phyloP scores from a whole-genome alignment of 2,888 invertebrate species.

The Alsophila aescularia region DNA sequence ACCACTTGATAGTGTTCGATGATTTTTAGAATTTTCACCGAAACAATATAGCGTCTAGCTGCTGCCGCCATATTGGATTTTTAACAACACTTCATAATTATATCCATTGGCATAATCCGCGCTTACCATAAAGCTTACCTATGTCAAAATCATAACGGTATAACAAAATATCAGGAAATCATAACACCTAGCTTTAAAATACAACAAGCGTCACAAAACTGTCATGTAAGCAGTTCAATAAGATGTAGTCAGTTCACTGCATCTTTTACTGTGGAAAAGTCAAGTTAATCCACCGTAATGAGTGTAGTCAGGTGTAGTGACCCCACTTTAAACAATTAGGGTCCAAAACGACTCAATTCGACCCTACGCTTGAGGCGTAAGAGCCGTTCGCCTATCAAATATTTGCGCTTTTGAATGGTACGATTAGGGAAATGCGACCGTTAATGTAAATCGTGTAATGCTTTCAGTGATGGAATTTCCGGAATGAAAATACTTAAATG shows the following conservation, averaged over 20 bases:
- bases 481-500: conserved; percentile 4
- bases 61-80: no score
- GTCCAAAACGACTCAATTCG: conserved; percentile 46
- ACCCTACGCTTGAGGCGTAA: conserved; percentile 29
- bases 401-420: conserved; percentile 37
- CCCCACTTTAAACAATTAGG: conserved; percentile 50
- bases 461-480: conserved; percentile 17
- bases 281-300: conserved; percentile 55
- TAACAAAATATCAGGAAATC: no score
- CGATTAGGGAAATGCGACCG: conserved; percentile 36
- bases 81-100: no score
- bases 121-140: no score
- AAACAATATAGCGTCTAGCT: no score
- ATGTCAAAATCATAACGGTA: no score
- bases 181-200: not conserved
- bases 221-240: not conserved
- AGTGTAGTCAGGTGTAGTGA: conserved; percentile 58
- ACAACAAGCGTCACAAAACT: not conserved
- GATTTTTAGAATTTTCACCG: no score
- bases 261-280: conserved; percentile 8
- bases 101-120: no score
- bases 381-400: conserved; percentile 38
- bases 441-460: conserved; percentile 32
- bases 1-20: no score
- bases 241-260: not conserved